Conservation (phyloP, 1,140 invertebrate genomes). For the Drosophila eugracilis region DNA sequence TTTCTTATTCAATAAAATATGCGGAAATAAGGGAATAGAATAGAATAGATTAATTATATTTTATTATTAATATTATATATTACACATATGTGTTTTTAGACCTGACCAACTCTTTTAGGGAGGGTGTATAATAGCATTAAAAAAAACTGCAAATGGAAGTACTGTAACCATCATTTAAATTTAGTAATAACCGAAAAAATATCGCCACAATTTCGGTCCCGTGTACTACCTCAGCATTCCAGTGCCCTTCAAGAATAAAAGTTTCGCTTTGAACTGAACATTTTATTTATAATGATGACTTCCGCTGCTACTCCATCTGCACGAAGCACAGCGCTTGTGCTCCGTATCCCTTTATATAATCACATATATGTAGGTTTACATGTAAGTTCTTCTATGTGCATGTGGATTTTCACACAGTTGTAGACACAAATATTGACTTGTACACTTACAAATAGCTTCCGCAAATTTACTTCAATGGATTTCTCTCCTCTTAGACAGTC, state of each 20-base stretch:
- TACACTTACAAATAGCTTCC: constrained; percentile 70
- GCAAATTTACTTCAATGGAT: constrained; percentile 61
- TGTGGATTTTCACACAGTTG: constrained; percentile 17
- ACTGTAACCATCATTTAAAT: constrained; percentile 1
- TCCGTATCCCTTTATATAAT: constrained; percentile 18
- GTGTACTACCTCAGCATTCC: not conserved
- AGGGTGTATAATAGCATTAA: no score
- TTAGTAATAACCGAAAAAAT: not conserved
- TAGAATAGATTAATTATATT: no score
- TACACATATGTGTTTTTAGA: no score
- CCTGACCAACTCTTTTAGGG: no score
- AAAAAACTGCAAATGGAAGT: no score
- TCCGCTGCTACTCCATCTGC: constrained; percentile 46
- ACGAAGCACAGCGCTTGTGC: constrained; percentile 2
- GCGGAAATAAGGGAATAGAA: no score
- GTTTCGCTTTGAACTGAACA: constrained; percentile 65
- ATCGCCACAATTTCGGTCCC: not conserved
- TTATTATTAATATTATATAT: no score
- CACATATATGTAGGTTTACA: not conserved
- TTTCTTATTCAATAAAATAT: no score
- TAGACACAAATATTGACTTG: constrained; percentile 60
- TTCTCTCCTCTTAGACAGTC: constrained; percentile 12
- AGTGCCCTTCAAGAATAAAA: constrained; percentile 44
- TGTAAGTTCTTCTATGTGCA: not conserved
- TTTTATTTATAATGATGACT: constrained; percentile 81